phyloP scores from a whole-genome alignment of 2,888 invertebrate species.

The Sphaerophoria taeniata region DNA sequence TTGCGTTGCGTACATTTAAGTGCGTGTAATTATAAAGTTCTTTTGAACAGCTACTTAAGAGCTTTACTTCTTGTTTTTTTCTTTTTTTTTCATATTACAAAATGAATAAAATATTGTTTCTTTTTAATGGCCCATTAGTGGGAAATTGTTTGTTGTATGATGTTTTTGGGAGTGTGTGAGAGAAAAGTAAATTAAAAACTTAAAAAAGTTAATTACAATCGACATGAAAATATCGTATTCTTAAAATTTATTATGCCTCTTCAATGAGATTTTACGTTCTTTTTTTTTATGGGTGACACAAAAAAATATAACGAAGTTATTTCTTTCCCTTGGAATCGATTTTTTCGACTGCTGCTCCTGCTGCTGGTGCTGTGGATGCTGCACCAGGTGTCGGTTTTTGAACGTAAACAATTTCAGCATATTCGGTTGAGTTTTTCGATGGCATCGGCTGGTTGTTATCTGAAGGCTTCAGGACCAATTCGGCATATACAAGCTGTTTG shows the following conservation, averaged over 20 bases:
- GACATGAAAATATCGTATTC: slow-evolving; percentile 20
- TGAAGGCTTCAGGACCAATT: slow-evolving; percentile 86
- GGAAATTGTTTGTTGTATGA: too few relatives aligned
- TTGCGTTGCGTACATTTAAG: too few relatives aligned
- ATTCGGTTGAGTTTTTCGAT: slow-evolving; percentile 87
- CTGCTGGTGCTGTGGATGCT: slow-evolving; percentile 20
- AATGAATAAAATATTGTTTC: slow-evolving; percentile 12
- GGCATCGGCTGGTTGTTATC: slow-evolving; percentile 77
- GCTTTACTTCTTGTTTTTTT: not conserved
- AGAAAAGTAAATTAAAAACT: slow-evolving; percentile 3
- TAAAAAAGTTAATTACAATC: slow-evolving; percentile 62
- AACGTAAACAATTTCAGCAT: slow-evolving; percentile 91
- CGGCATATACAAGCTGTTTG: slow-evolving; percentile 89
- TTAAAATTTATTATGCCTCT: slow-evolving; percentile 1
- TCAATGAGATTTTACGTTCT: not conserved
- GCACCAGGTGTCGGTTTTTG: slow-evolving; percentile 77
- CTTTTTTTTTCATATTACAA: slow-evolving; percentile 45
- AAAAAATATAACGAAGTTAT: too few relatives aligned
- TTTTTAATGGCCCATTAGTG: slow-evolving; percentile 9
- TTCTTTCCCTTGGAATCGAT: slow-evolving; percentile 53
- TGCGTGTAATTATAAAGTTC: slow-evolving; percentile 9
- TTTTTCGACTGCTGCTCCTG: slow-evolving; percentile 30
- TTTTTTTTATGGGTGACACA: not conserved
- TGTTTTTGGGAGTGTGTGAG: not conserved
- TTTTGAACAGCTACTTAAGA: too few relatives aligned